These are phyloP conservation scores for Ectobius pallidus DNA, from an alignment of 2,888 invertebrate species.

Conservation along the genomic window DNA sequence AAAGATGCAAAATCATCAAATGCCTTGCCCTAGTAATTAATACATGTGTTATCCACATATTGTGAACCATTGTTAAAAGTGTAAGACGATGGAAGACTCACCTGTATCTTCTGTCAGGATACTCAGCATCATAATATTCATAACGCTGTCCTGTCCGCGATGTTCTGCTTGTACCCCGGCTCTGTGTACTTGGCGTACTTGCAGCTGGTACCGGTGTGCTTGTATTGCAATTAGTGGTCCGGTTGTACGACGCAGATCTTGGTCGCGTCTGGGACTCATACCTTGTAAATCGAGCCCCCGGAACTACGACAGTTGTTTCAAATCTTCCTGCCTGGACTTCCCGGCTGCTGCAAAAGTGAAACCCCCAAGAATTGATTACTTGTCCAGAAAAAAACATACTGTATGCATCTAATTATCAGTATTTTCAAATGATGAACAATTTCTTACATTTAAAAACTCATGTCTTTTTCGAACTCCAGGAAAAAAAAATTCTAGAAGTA, in stretches of 20 bases:
- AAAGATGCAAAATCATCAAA: too few species aligned
- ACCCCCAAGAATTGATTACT: too few species aligned
- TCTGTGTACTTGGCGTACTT: constrained; percentile 34
- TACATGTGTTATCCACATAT: too few species aligned
- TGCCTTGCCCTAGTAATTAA: too few species aligned
- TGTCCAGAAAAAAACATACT: too few species aligned
- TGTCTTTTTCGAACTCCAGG: too few species aligned
- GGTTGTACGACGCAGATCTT: constrained; percentile 63
- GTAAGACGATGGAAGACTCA: too few species aligned
- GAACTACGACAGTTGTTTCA: constrained; percentile 54
- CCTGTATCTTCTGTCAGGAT: constrained; percentile 43
- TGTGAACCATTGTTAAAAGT: too few species aligned
- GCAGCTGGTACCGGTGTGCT: constrained; percentile 34
- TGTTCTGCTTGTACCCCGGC: constrained; percentile 20
- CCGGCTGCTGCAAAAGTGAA: constrained; percentile 37
- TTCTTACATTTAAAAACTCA: too few species aligned
- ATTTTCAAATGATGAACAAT: too few species aligned
- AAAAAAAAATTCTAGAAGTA: too few species aligned
- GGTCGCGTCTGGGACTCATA: constrained; percentile 65
- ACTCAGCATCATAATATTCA: constrained; percentile 57
- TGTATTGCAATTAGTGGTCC: constrained; percentile 46
- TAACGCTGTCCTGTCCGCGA: constrained; percentile 52
- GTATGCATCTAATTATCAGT: too few species aligned
- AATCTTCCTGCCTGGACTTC: constrained; percentile 47
- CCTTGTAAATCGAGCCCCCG: constrained; percentile 59